These are phyloP conservation scores for Siniperca undulata DNA, from an alignment of 2,797 vertebrate species.

Conservation along the genomic window DNA sequence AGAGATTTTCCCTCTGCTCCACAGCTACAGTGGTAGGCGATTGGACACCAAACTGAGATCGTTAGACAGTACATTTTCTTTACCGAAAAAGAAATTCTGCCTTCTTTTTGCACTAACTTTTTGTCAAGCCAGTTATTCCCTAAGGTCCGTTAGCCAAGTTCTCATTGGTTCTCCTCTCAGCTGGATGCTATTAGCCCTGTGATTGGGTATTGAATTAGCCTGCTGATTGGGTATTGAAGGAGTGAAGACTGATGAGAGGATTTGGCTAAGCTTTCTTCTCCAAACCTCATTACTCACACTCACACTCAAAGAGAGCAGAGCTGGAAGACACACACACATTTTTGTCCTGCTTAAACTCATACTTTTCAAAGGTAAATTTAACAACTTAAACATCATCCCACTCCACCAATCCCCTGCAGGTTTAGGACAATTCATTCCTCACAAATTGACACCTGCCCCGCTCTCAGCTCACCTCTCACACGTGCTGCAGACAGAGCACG, in stretches of 20 bases:
- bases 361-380: constrained; percentile 51
- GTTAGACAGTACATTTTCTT: constrained; percentile 60
- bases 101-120: constrained; percentile 65
- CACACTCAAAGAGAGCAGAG: constrained; percentile 70
- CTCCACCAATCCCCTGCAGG: constrained; percentile 33
- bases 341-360: constrained; percentile 44
- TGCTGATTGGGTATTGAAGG: constrained; percentile 84
- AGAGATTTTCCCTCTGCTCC: constrained; percentile 36
- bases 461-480: constrained; percentile 45
- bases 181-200: constrained; percentile 79
- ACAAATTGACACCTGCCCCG: constrained; percentile 28
- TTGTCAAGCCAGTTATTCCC: constrained; percentile 66
- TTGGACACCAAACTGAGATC: constrained; percentile 53
- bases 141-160: constrained; percentile 62
- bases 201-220: constrained; percentile 85
- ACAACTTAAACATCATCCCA: constrained; percentile 46
- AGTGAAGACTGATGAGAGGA: constrained; percentile 84
- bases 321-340: constrained; percentile 39
- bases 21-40: constrained; percentile 29
- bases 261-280: constrained; percentile 82
- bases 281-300: constrained; percentile 83
- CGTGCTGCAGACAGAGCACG: constrained; percentile 41
- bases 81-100: constrained; percentile 50
- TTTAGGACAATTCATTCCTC: constrained; percentile 40
- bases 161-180: constrained; percentile 73